These are phyloP conservation scores for Dasyprocta punctata DNA, from an alignment of 2,113 vertebrate species.

Conservation along the genomic window DNA sequence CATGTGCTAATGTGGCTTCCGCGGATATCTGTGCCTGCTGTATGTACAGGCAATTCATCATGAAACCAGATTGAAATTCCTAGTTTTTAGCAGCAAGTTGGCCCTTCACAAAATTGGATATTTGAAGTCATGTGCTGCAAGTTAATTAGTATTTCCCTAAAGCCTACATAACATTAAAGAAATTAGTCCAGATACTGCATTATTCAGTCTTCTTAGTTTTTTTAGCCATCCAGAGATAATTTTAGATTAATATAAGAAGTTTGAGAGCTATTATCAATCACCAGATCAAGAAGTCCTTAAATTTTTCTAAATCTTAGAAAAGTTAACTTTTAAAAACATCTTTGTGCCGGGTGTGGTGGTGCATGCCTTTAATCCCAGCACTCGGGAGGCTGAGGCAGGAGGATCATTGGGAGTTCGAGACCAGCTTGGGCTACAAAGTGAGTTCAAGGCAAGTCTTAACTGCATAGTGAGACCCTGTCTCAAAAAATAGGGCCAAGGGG, in stretches of 20 bases:
- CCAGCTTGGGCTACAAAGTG: too few relatives aligned
- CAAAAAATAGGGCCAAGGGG: too few relatives aligned
- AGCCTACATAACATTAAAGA: constrained; percentile 2
- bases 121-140: constrained; percentile 23
- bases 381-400: too few relatives aligned
- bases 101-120: background rate
- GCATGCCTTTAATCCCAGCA: too few relatives aligned
- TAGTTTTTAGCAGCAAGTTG: background rate
- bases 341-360: too few relatives aligned
- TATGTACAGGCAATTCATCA: background rate
- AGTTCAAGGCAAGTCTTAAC: too few relatives aligned
- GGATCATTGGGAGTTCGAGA: too few relatives aligned
- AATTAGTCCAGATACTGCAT: background rate
- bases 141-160: background rate
- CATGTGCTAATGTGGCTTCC: background rate
- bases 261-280: background rate
- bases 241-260: constrained; percentile 8
- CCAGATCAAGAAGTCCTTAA: background rate
- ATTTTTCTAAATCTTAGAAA: constrained; percentile 43
- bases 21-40: background rate
- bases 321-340: constrained; percentile 4
- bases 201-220: background rate
- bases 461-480: too few relatives aligned
- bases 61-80: constrained; percentile 28
- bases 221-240: constrained; percentile 17